These are phyloP conservation scores for Otolemur crassicaudatus DNA, from an alignment of 2,797 vertebrate genomes.

Conservation along the genomic window DNA sequence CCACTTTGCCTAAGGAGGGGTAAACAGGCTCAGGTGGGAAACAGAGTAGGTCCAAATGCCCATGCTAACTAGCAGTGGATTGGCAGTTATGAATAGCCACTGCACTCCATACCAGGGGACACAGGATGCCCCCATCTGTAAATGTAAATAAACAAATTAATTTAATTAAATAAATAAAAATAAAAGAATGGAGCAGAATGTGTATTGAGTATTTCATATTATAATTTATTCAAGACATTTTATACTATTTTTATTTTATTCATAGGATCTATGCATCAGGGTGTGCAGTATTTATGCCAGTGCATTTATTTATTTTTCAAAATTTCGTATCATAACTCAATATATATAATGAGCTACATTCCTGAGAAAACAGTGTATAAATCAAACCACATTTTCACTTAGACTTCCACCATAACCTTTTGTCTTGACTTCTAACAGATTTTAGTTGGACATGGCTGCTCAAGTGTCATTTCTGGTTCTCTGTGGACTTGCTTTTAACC, in stretches of 20 bases:
- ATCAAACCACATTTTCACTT: not conserved
- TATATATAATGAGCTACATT: not conserved
- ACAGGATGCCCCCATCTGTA: not conserved
- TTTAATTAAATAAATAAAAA: not conserved
- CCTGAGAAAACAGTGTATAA: not conserved
- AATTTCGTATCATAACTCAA: not conserved
- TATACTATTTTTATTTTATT: not conserved
- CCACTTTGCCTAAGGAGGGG: not conserved
- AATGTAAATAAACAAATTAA: not conserved
- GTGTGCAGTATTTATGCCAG: not conserved
- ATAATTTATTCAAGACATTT: slow-evolving; percentile 33
- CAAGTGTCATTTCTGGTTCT: not conserved
- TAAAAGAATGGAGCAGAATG: not conserved
- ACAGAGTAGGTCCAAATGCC: not conserved
- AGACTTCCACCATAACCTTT: not conserved
- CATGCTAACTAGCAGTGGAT: not conserved
- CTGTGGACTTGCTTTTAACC: not conserved
- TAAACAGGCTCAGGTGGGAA: not conserved
- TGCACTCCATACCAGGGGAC: not conserved
- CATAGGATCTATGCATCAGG: not conserved
- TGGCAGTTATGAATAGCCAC: not conserved
- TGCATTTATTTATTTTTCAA: not conserved
- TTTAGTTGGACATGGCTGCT: not conserved
- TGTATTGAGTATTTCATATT: not conserved
- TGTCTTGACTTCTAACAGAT: not conserved